Conservation (phyloP, 92 coral and sea anemone species). For the Epizoanthus ramosus region DNA sequence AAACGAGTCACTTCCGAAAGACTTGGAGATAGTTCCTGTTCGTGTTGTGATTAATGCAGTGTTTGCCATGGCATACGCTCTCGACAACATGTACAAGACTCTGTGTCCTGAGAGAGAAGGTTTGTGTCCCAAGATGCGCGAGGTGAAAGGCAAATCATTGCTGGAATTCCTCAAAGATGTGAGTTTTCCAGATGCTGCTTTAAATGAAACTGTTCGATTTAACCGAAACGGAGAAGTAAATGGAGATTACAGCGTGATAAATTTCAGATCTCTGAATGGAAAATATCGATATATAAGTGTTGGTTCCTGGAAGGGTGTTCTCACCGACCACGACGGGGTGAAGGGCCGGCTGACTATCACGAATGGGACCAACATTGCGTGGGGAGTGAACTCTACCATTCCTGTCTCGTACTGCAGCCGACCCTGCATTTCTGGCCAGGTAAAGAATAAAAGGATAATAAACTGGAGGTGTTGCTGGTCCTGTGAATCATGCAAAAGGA, state of each 20-base stretch:
- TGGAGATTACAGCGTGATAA: constrained; percentile 72
- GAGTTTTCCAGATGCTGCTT: constrained; percentile 76
- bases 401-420: constrained; percentile 78
- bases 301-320: constrained; percentile 74
- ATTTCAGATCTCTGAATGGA: constrained; percentile 53
- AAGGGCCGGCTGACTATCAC: constrained; percentile 46
- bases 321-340: constrained; percentile 52
- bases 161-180: constrained; percentile 73
- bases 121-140: constrained; percentile 67
- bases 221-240: constrained; percentile 82
- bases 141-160: constrained; percentile 42
- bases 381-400: constrained; percentile 43
- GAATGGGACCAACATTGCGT: constrained; percentile 48
- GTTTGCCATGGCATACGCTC: constrained; percentile 93
- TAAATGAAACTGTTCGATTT: constrained; percentile 64
- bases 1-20: constrained; percentile 38
- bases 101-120: constrained; percentile 68
- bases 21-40: constrained; percentile 84
- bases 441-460: constrained; percentile 28
- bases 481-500: constrained; percentile 61
- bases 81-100: constrained; percentile 67
- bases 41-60: constrained; percentile 96
- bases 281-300: constrained; percentile 55
- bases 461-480: constrained; percentile 82
- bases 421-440: constrained; percentile 61